Conservation (phyloP, 2,888 invertebrate species). For the Thymelicus lineola region DNA sequence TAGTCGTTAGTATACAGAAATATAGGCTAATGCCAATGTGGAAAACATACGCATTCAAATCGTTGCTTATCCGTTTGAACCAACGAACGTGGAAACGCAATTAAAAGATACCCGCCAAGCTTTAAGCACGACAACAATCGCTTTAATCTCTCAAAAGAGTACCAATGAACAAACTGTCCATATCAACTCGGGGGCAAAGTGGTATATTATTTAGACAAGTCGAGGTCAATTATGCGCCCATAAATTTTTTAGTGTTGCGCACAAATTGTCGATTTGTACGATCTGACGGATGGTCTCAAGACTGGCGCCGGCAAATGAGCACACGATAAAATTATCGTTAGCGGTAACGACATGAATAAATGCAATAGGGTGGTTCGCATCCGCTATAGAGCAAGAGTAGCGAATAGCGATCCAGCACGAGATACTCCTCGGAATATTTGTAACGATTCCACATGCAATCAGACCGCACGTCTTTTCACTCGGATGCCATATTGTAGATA, state of each 20-base stretch:
- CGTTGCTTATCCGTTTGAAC: conserved; percentile 6
- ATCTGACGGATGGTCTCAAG: conserved; percentile 81
- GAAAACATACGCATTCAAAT: conserved; percentile 22
- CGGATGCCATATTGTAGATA: conserved; percentile 14
- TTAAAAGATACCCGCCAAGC: background rate
- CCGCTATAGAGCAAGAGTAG: conserved; percentile 57
- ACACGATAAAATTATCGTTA: conserved; percentile 86
- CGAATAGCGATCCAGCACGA: conserved; percentile 52
- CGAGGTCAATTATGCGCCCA: conserved; percentile 81
- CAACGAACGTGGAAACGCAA: background rate
- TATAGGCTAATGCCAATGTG: conserved; percentile 30
- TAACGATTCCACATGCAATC: conserved; percentile 55
- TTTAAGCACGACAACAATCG: background rate
- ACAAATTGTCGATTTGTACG: conserved; percentile 82
- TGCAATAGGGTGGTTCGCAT: conserved; percentile 80
- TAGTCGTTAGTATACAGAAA: conserved; percentile 20
- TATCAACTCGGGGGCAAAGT: conserved; percentile 13
- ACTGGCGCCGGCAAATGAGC: conserved; percentile 84
- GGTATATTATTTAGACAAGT: conserved; percentile 58
- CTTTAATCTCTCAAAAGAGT: background rate
- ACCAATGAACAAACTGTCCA: conserved; percentile 6
- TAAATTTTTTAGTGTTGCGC: conserved; percentile 83
- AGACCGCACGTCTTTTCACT: conserved; percentile 38
- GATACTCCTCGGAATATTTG: conserved; percentile 71
- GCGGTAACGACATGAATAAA: conserved; percentile 86